Evolutionary conservation across 2,888 invertebrate species (phyloP).

Genomic region (Leucoma salicis): DNA sequence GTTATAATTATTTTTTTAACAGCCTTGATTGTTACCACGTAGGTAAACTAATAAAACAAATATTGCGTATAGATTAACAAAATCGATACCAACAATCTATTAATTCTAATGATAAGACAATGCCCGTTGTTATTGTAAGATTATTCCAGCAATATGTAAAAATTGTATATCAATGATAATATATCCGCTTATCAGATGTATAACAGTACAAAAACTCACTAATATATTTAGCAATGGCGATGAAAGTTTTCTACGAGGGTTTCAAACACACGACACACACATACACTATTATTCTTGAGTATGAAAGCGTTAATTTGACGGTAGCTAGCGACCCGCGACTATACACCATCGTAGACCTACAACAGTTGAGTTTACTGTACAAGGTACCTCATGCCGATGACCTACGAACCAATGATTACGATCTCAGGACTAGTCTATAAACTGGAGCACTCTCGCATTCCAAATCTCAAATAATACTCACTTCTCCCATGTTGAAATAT

Average conservation of each 20-base stretch:
- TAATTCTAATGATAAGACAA: slow-evolving; percentile 63
- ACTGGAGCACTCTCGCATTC: slow-evolving; percentile 62
- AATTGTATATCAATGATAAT: slow-evolving; percentile 62
- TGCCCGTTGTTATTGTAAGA: slow-evolving; percentile 54
- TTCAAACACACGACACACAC: slow-evolving; percentile 41
- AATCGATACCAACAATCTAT: slow-evolving; percentile 34
- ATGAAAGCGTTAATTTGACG: slow-evolving; percentile 51
- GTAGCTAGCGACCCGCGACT: slow-evolving; percentile 35
- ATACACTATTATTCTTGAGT: slow-evolving; percentile 46
- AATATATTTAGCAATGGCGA: slow-evolving; percentile 42
- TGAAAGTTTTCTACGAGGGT: slow-evolving; percentile 58
- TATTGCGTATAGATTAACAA: slow-evolving; percentile 26
- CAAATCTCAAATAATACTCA: slow-evolving; percentile 52
- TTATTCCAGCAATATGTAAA: slow-evolving; percentile 49
- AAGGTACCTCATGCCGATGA: slow-evolving; percentile 65
- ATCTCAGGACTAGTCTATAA: slow-evolving; percentile 55
- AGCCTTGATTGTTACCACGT: slow-evolving; percentile 17
- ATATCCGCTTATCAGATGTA: slow-evolving; percentile 65
- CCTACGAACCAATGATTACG: slow-evolving; percentile 67
- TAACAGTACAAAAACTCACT: slow-evolving; percentile 53
- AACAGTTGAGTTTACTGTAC: slow-evolving; percentile 15
- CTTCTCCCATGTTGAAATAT: slow-evolving; percentile 69
- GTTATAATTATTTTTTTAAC: neutral
- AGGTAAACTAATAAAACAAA: slow-evolving; percentile 3
- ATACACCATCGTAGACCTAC: slow-evolving; percentile 27